Conservation (phyloP, 1,140 invertebrate genomes). For the Ditylenchus dipsaci region DNA sequence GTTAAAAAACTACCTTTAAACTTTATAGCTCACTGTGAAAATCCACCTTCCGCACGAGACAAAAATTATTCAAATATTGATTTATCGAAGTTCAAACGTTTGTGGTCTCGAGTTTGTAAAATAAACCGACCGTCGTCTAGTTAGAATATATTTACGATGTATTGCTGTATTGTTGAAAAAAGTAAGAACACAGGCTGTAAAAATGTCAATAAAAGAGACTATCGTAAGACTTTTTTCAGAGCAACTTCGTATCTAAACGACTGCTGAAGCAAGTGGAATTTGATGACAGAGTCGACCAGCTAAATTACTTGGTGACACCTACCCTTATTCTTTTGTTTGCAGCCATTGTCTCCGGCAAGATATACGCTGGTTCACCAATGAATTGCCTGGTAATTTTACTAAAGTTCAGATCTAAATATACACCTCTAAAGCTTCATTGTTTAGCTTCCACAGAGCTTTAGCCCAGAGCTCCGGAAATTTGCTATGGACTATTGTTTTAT, state of each 20-base stretch:
- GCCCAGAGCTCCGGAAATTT: conserved; percentile 8
- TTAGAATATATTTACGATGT: no score
- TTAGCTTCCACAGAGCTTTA: neutral
- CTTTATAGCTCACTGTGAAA: no score
- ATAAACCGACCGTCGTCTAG: no score
- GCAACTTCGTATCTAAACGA: neutral
- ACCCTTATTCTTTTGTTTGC: conserved; percentile 6
- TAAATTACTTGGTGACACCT: conserved; percentile 7
- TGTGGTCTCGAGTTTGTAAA: no score
- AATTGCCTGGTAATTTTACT: conserved; percentile 4
- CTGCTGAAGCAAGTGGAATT: conserved; percentile 1
- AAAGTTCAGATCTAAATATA: neutral
- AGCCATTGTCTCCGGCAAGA: neutral
- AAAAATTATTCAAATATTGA: no score
- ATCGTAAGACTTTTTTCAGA: no score
- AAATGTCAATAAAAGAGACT: no score
- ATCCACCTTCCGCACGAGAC: no score
- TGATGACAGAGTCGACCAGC: conserved; percentile 11
- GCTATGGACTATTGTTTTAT: conserved; percentile 14
- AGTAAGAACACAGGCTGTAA: no score
- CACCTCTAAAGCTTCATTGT: neutral
- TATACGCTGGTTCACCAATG: conserved; percentile 2
- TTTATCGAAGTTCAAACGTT: no score
- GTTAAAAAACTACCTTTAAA: no score
- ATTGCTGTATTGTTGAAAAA: no score